phyloP scores from a whole-genome alignment of 2,113 vertebrate species.

The Gulo gulo region DNA sequence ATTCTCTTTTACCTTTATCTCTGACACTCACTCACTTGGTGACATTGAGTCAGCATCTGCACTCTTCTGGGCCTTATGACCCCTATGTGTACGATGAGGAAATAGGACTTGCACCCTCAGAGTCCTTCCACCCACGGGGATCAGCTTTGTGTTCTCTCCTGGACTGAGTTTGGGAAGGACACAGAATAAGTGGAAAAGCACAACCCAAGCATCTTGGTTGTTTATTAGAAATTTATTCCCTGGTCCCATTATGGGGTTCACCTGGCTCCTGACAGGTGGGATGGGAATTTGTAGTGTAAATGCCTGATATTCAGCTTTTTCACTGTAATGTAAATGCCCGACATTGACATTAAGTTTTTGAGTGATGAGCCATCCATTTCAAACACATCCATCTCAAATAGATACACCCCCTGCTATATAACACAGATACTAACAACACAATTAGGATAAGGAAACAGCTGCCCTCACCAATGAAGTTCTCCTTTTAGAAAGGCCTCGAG shows the following conservation, averaged over 20 bases:
- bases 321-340: not conserved
- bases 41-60: not conserved
- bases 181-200: not conserved
- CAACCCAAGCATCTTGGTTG: not conserved
- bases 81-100: not conserved
- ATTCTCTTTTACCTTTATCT: not conserved
- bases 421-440: not conserved
- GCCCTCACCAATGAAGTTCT: not conserved
- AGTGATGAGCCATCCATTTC: not conserved
- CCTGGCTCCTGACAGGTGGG: not conserved
- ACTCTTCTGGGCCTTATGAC: not conserved
- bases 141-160: not conserved
- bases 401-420: not conserved
- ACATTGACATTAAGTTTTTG: not conserved
- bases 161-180: not conserved
- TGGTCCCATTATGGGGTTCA: not conserved
- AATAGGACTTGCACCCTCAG: not conserved
- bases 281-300: not conserved
- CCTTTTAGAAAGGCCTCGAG: not conserved
- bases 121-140: not conserved
- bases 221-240: not conserved
- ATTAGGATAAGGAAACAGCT: not conserved
- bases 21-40: not conserved
- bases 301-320: not conserved
- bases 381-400: not conserved